Base-by-base conservation (phyloP, 35 echinoderm and acorn worm genomes). In the Stichopus chloronotus region DNA sequence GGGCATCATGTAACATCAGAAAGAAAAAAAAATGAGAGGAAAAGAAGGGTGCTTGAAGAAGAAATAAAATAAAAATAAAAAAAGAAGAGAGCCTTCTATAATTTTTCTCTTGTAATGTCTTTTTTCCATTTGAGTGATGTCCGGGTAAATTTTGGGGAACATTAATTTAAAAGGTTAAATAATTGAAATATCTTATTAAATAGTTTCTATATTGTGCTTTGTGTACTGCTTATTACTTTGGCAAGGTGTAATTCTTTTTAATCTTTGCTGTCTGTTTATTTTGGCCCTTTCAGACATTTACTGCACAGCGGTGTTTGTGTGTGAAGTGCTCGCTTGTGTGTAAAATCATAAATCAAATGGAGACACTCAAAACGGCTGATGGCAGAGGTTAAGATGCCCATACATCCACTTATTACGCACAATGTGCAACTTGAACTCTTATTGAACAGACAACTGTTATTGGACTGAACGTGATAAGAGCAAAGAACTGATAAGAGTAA, bases 71-170 rank as follows among this genome's bases (percentile, higher is more conserved):
- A 43, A 43, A 43, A 43, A 43, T 43, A 43, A 43, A 43, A 43
- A 43, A 43, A 43, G 30, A 43, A 43, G 30, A 43, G 30, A 43
- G 30, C 30, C 30, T 43, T 43, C 30, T 43, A 43, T 43, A 43
- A 1, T 43, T 43, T 43, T 43, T 43, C 30, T 43, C 30, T 43
- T 43, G 30, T 43, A 43, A 43, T 43, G 30, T 43, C 19, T 65
- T 65, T 65, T 65, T 74, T 74, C 69, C 69, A 74, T 74, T 16
- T 74, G 69, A 74, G 22, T n/a, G 69, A 74, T n/a, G 69, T 74
- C 69, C 69, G 69, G 69, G 17, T n/a, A 20, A 74, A 74, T 74
- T 74, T 74, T 4, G 22, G 69, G 17, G 69, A 43, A 74, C 69
- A 74, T 74, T 74, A 74, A 74, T 74, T 17, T 74, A 20, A 43